These are phyloP conservation scores for Noctua fimbriata DNA, from an alignment of 2,888 invertebrate genomes.

Conservation along the genomic window DNA sequence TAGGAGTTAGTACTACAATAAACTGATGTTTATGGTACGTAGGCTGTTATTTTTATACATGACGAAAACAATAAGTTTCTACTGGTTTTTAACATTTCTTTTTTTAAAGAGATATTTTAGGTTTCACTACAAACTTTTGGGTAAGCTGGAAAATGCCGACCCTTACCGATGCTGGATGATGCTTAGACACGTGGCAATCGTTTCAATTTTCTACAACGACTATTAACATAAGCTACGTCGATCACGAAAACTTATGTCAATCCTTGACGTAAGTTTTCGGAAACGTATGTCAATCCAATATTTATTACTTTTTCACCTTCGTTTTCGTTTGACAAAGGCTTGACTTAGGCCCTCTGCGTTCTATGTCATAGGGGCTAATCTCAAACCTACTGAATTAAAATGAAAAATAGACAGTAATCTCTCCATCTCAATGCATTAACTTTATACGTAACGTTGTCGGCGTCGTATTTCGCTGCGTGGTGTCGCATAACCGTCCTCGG, in stretches of 20 bases:
- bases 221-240: neutral
- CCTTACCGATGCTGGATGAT: neutral
- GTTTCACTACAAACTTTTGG: neutral
- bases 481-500: too few species aligned
- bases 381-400: neutral
- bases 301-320: neutral
- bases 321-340: neutral
- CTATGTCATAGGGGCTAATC: neutral
- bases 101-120: neutral
- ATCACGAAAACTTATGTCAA: neutral
- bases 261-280: neutral
- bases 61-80: neutral
- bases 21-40: conserved; percentile 13
- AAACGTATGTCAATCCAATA: neutral
- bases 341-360: neutral
- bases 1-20: conserved; percentile 10
- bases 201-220: neutral
- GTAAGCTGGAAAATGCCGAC: neutral
- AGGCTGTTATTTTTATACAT: neutral
- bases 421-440: too few species aligned
- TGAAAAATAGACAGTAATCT: too few species aligned
- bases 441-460: too few species aligned
- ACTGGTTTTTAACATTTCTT: neutral
- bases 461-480: too few species aligned
- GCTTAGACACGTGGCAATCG: neutral